Percentiles rank a stretch among this genome's conserved stretches.
Evolutionary conservation across 2,113 vertebrate species (phyloP).

Genomic region (Phylloscopus trochiloides): DNA sequence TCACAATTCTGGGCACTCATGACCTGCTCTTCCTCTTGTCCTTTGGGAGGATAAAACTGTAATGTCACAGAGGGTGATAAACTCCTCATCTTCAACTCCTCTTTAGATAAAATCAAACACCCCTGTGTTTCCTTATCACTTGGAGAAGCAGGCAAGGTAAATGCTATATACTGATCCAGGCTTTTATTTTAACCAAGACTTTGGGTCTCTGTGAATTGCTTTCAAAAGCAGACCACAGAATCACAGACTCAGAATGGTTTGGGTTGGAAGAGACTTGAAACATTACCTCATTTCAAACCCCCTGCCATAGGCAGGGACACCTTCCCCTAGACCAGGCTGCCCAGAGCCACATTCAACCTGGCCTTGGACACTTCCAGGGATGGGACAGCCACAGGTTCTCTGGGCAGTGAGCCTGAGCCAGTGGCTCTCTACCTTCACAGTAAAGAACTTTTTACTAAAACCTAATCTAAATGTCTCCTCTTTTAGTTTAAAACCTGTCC

Average conservation of each 20-base stretch:
- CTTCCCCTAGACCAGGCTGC: neutral
- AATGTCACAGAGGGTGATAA: neutral
- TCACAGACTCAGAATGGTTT: neutral
- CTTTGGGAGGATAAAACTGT: neutral
- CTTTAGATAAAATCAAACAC: neutral
- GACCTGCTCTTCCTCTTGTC: neutral
- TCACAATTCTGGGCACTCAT: neutral
- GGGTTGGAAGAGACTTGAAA: neutral
- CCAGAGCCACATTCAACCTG: neutral
- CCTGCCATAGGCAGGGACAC: neutral
- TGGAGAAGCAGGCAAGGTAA: neutral
- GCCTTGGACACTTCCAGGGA: neutral
- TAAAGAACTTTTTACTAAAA: neutral
- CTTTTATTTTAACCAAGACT: neutral
- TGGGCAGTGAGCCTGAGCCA: neutral
- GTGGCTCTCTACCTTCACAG: neutral
- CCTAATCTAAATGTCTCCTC: neutral
- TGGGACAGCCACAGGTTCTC: neutral
- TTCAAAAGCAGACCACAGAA: neutral
- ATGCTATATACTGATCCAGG: neutral
- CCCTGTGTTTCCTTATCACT: neutral
- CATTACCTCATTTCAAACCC: accelerated
- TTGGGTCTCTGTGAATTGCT: neutral
- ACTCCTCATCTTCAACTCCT: neutral
- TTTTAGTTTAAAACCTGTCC: neutral